A percentile compares a stretch with the other conserved stretches of the same genome.
Conservation (phyloP, 2,888 invertebrate genomes). For the Subacronicta megacephala region DNA sequence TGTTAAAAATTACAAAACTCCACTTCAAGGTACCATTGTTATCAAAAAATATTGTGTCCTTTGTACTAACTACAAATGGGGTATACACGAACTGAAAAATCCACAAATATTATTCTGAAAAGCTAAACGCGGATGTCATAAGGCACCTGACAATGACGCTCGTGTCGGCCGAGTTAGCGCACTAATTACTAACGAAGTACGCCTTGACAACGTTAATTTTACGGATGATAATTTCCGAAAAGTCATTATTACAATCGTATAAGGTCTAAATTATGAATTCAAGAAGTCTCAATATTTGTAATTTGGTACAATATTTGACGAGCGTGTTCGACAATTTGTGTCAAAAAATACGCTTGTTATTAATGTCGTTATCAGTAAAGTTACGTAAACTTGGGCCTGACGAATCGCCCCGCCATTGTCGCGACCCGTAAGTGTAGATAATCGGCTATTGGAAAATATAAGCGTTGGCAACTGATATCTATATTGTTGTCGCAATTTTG, state of each 20-base stretch:
- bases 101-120: conserved; percentile 71
- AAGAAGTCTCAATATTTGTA: conserved; percentile 19
- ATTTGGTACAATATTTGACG: conserved; percentile 54
- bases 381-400: conserved; percentile 66
- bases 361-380: conserved; percentile 68
- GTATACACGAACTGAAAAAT: conserved; percentile 71
- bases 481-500: conserved; percentile 56
- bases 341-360: conserved; percentile 63
- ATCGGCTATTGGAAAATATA: conserved; percentile 68
- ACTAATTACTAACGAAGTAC: conserved; percentile 74
- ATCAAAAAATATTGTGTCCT: conserved; percentile 66
- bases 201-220: conserved; percentile 60
- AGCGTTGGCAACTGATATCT: conserved; percentile 61
- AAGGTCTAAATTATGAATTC: conserved; percentile 53
- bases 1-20: conserved; percentile 60
- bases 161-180: conserved; percentile 74
- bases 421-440: conserved; percentile 58
- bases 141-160: conserved; percentile 67
- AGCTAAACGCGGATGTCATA: conserved; percentile 67
- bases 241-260: conserved; percentile 44
- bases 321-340: conserved; percentile 64
- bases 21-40: conserved; percentile 52
- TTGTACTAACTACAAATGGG: conserved; percentile 64
- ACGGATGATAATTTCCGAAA: conserved; percentile 22
- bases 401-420: conserved; percentile 56